phyloP scores from a whole-genome alignment of 30 jellyfish, hydroid and myxozoan species.

The Rhopilema esculentum region DNA sequence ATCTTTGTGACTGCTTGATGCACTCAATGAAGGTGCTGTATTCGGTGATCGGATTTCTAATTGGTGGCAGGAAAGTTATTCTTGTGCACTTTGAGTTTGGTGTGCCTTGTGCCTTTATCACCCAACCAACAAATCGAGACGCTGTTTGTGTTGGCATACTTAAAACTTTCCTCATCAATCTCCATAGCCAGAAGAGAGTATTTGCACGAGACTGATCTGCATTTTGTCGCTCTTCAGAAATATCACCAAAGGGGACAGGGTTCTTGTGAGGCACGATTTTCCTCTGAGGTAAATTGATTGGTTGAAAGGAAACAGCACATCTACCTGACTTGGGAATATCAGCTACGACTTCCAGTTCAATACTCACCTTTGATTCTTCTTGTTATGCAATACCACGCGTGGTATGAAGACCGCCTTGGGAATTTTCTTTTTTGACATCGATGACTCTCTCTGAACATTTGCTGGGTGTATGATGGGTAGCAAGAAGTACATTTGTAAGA shows the following conservation, averaged over 20 bases:
- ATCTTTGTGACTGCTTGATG: slow-evolving; percentile 36
- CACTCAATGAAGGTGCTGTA: slow-evolving; percentile 56
- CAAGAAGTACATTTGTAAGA: slow-evolving; percentile 14
- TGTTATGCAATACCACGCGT: slow-evolving; percentile 31
- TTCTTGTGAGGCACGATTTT: slow-evolving; percentile 32
- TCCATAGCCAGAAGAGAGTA: slow-evolving; percentile 21
- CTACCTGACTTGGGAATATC: slow-evolving; percentile 23
- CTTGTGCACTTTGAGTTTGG: slow-evolving; percentile 6
- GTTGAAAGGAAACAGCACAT: slow-evolving; percentile 7
- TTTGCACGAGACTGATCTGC: background rate
- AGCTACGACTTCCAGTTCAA: background rate
- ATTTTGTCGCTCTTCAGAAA: background rate
- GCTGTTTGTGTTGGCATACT: slow-evolving; percentile 6
- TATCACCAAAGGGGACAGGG: slow-evolving; percentile 22
- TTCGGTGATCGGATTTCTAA: slow-evolving; percentile 41
- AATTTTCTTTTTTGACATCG: slow-evolving; percentile 34
- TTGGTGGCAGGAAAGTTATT: slow-evolving; percentile 56
- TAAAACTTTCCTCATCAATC: background rate
- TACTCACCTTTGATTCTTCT: slow-evolving; percentile 12
- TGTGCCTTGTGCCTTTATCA: slow-evolving; percentile 10
- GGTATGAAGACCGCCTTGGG: slow-evolving; percentile 27
- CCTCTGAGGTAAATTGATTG: slow-evolving; percentile 17
- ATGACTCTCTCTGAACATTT: slow-evolving; percentile 8
- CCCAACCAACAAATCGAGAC: slow-evolving; percentile 33
- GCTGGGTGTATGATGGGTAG: slow-evolving; percentile 44